These are phyloP conservation scores for Amniataba percoides DNA, from an alignment of 2,797 vertebrate genomes.

Conservation along the genomic window DNA sequence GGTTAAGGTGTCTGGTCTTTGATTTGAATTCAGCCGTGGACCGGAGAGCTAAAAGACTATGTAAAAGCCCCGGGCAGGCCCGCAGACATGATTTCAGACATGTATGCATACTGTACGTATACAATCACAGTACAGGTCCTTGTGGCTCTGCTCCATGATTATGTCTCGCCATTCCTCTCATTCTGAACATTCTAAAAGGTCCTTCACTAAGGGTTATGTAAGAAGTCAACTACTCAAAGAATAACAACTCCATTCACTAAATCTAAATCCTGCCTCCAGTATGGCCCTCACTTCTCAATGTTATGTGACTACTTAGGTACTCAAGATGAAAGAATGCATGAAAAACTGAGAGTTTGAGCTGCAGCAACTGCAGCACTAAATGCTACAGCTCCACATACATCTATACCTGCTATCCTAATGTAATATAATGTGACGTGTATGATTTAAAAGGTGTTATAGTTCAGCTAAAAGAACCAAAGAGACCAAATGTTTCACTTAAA, in stretches of 20 bases:
- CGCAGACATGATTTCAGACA: constrained; percentile 34
- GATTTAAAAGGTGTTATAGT: not conserved
- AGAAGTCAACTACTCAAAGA: constrained; percentile 22
- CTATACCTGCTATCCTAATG: not conserved
- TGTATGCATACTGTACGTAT: constrained; percentile 20
- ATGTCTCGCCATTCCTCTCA: constrained; percentile 16
- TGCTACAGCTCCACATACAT: not conserved
- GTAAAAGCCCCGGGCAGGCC: constrained; percentile 48
- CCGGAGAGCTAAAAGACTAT: constrained; percentile 51
- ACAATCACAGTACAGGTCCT: constrained; percentile 22
- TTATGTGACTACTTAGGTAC: constrained; percentile 11
- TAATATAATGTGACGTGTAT: not conserved
- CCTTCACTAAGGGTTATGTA: constrained; percentile 22
- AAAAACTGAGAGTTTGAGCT: not conserved
- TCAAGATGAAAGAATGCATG: constrained; percentile 17
- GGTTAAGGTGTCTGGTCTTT: constrained; percentile 58
- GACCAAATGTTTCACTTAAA: not conserved
- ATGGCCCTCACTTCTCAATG: constrained; percentile 16
- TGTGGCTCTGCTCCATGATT: constrained; percentile 29
- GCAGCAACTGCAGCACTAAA: not conserved
- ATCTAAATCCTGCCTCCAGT: constrained; percentile 26
- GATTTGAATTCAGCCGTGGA: constrained; percentile 69
- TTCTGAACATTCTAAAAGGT: constrained; percentile 24
- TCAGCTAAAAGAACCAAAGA: not conserved
- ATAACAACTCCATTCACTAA: constrained; percentile 19